Percentiles rank a stretch among this genome's conserved stretches.
Conservation (phyloP, 2,797 vertebrate species). For the Bradypodion pumilum region DNA sequence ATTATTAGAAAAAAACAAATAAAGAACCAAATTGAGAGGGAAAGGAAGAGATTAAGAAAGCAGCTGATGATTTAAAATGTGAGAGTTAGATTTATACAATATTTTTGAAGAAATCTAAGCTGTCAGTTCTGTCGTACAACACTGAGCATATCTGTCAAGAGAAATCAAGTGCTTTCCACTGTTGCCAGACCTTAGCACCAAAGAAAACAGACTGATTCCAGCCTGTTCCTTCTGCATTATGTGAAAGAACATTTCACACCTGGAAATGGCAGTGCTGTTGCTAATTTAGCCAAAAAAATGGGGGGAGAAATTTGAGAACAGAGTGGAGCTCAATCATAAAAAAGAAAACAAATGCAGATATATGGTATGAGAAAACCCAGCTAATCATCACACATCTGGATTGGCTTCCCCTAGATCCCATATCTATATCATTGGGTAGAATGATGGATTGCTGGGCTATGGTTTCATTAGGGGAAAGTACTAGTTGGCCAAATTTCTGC, state of each 20-base stretch:
- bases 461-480: neutral
- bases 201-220: constrained; percentile 43
- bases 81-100: neutral
- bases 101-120: constrained; percentile 11
- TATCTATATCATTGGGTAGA: neutral
- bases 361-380: neutral
- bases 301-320: neutral
- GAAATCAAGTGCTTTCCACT: constrained; percentile 45
- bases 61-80: neutral
- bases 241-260: constrained; percentile 52
- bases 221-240: constrained; percentile 30
- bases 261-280: constrained; percentile 51
- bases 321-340: constrained; percentile 25
- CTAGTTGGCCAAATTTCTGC: neutral
- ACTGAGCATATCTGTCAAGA: constrained; percentile 7
- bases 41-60: neutral
- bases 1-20: neutral
- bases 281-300: constrained; percentile 47
- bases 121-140: constrained; percentile 21
- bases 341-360: constrained; percentile 21
- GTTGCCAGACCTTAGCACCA: rapidly evolving
- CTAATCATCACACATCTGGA: neutral
- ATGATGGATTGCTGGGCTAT: no score
- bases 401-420: neutral
- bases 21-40: neutral